phyloP scores from a whole-genome alignment of 2,888 invertebrate species.

The Gerris lacustris region DNA sequence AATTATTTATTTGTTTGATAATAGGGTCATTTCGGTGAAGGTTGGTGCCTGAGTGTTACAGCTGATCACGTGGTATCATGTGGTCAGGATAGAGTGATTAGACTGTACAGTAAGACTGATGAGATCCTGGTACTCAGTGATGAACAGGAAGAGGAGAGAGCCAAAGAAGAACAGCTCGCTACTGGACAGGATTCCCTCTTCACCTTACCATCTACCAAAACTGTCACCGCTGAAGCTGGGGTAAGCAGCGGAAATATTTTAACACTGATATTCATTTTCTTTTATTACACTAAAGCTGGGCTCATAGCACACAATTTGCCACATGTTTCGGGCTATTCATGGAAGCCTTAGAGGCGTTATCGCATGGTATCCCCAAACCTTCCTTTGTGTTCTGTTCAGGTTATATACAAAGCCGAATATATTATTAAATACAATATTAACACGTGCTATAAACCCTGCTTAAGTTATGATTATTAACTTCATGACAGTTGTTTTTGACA shows the following conservation, averaged over 20 bases:
- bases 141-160: constrained; percentile 65
- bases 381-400: no score
- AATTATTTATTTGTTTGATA: constrained; percentile 4
- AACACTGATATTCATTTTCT: not conserved
- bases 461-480: no score
- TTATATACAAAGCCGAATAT: no score
- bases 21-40: constrained; percentile 72
- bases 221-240: constrained; percentile 71
- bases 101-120: constrained; percentile 72
- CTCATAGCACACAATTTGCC: no score
- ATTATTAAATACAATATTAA: no score
- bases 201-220: constrained; percentile 75
- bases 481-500: no score
- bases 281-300: no score
- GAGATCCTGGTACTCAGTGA: constrained; percentile 90
- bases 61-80: constrained; percentile 66
- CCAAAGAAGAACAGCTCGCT: constrained; percentile 62
- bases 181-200: constrained; percentile 49
- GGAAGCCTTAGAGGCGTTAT: no score
- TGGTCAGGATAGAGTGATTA: constrained; percentile 76
- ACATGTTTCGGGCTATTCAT: no score
- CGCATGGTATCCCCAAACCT: no score
- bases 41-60: constrained; percentile 61
- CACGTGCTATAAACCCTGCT: no score
- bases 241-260: constrained; percentile 42